These are phyloP conservation scores for Macroglossus sobrinus DNA, from an alignment of 2,113 vertebrate species.

Conservation along the genomic window DNA sequence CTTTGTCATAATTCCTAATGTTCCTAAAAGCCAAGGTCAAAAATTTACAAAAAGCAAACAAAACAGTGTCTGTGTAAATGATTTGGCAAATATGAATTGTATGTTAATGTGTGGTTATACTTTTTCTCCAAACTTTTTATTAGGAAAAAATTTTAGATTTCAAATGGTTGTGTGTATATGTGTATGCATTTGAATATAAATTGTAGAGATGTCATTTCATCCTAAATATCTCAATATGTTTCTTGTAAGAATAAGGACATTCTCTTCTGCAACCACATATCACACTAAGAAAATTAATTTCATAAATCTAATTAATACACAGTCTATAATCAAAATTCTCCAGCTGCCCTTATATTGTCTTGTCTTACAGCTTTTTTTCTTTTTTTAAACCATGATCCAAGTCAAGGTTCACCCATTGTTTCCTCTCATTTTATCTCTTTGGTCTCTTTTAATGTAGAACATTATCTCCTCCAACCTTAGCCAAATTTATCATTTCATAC, in stretches of 20 bases:
- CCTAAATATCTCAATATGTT: background rate
- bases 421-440: background rate
- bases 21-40: background rate
- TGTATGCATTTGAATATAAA: background rate
- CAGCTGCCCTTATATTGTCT: background rate
- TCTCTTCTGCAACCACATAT: background rate
- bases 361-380: background rate
- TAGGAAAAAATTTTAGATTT: background rate
- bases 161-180: background rate
- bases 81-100: conserved; percentile 3
- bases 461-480: background rate
- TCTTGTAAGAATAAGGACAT: background rate
- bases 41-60: background rate
- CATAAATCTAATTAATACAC: background rate
- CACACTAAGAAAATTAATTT: background rate
- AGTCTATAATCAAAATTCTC: background rate
- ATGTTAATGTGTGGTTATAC: background rate
- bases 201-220: background rate
- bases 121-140: background rate
- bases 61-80: background rate
- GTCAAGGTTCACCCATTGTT: background rate
- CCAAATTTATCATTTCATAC: background rate
- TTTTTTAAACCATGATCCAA: background rate
- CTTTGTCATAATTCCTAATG: conserved; percentile 2
- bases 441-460: background rate